Evolutionary conservation across 2,797 vertebrate species (phyloP), one percentile per base, ranked within the genome.

Genomic region (Sylvia borin): DNA sequence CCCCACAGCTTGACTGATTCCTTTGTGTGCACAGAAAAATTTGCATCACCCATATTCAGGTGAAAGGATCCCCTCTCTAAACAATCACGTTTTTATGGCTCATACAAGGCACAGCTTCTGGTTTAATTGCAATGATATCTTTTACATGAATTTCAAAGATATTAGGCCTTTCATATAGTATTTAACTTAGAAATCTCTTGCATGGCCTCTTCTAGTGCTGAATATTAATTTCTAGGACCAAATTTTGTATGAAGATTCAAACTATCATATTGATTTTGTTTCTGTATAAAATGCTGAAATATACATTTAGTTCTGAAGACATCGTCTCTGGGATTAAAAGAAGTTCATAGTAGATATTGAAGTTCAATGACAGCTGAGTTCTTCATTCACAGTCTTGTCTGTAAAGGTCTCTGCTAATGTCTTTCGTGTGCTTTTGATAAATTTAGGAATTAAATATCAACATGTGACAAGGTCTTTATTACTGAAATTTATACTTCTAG

Each of bases 181-280:
- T 62, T 83, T 88, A 42, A 42, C 34, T 85, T 50, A 32, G 36
- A 72, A 85, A 31, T 16, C 20, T 84, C n/a, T 85, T 64, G 17
- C 9, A 9, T 38, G 64, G 26, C 17, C 42, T 74, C 80, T 64
- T 93, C 34, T 66, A 60, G 34, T 26, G 31, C 26, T 81, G 82
- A 42, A 71, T 78, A 92, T 67, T 86, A 57, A 31, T 21, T 73
- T 74, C 22, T 71, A 87, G 67, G 38, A 82, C 22, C 10, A 42
- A 58, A 55, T 84, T 78, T 93, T 92, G 13, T 14, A 38, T 40
- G n/a, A 15, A 4, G 67, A 78, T 94, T 87, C n/a, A 77, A 75
- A 53, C 29, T 58, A 20, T 17, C 21, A 6, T 42, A 88, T 82
- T 51, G 86, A 42, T 84, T 93, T 93, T 93, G 5, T 48, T 60